Conservation (phyloP, 2,888 invertebrate species). For the Pantelozetes paolii region DNA sequence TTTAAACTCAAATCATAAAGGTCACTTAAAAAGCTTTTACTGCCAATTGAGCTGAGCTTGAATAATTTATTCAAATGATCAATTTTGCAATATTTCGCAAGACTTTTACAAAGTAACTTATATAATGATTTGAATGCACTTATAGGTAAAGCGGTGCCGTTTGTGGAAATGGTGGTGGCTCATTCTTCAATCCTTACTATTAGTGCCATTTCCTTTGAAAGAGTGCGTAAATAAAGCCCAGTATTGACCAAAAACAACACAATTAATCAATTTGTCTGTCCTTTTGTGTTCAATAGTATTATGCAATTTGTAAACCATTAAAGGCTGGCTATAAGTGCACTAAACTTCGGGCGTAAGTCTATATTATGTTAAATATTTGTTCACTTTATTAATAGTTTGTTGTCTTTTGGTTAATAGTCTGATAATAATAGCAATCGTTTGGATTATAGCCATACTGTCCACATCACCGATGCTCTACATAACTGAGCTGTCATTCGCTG, state of each 20-base stretch:
- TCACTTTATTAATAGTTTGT: no score
- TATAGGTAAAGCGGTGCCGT: slow-evolving; percentile 85
- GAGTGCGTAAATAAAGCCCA: neutral
- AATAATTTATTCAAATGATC: no score
- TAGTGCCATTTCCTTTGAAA: slow-evolving; percentile 83
- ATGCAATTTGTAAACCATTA: slow-evolving; percentile 86
- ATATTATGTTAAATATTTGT: no score
- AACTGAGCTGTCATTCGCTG: slow-evolving; percentile 68
- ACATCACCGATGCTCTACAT: slow-evolving; percentile 73
- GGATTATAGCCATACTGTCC: slow-evolving; percentile 52
- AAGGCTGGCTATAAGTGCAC: slow-evolving; percentile 61
- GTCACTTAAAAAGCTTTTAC: no score
- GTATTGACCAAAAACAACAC: neutral
- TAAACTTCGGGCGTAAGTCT: slow-evolving; percentile 50
- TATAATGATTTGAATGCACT: neutral
- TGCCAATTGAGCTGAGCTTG: no score
- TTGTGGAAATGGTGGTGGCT: slow-evolving; percentile 83
- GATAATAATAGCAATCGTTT: slow-evolving; percentile 52
- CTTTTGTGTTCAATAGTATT: slow-evolving; percentile 62
- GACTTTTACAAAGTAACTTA: no score
- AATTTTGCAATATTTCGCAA: no score
- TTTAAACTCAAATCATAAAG: no score
- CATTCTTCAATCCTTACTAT: slow-evolving; percentile 89
- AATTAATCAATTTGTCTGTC: neutral
- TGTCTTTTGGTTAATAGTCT: slow-evolving; percentile 45